Evolutionary conservation across 2,888 invertebrate genomes (phyloP).

Genomic region (Cordylochernes scorpioides): DNA sequence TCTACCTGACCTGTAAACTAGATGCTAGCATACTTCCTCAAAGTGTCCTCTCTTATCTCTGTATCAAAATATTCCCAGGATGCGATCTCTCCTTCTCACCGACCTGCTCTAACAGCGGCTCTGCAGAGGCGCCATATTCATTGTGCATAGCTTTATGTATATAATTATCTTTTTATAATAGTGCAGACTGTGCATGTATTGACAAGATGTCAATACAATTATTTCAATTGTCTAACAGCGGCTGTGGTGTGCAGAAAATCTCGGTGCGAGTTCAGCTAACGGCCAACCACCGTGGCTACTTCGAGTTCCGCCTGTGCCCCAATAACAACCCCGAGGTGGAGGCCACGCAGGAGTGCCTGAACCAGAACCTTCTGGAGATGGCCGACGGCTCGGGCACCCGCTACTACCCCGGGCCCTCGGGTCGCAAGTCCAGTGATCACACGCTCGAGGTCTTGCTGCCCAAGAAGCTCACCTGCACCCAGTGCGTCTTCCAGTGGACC

Average conservation of each 20-base stretch:
- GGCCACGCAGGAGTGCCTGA: slow-evolving; percentile 33
- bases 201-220: too few relatives aligned
- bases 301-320: slow-evolving; percentile 21
- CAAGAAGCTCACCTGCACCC: slow-evolving; percentile 17
- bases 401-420: neutral
- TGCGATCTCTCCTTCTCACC: too few relatives aligned
- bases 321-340: slow-evolving; percentile 14
- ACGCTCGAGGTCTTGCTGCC: slow-evolving; percentile 16
- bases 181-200: too few relatives aligned
- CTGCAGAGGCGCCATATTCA: too few relatives aligned
- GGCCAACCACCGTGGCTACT: slow-evolving; percentile 20
- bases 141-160: too few relatives aligned
- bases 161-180: too few relatives aligned
- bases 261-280: slow-evolving; percentile 20
- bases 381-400: slow-evolving; percentile 33
- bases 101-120: slow-evolving; percentile 23
- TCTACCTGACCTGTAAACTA: slow-evolving; percentile 20
- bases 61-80: slow-evolving; percentile 7
- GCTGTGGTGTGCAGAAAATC: too few relatives aligned
- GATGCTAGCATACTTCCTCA: slow-evolving; percentile 20
- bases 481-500: slow-evolving; percentile 22
- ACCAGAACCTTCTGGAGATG: slow-evolving; percentile 36
- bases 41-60: slow-evolving; percentile 18
- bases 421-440: slow-evolving; percentile 1
- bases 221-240: too few relatives aligned